phyloP scores from a whole-genome alignment of 2,888 invertebrate genomes.

The Leucophenga maculata region DNA sequence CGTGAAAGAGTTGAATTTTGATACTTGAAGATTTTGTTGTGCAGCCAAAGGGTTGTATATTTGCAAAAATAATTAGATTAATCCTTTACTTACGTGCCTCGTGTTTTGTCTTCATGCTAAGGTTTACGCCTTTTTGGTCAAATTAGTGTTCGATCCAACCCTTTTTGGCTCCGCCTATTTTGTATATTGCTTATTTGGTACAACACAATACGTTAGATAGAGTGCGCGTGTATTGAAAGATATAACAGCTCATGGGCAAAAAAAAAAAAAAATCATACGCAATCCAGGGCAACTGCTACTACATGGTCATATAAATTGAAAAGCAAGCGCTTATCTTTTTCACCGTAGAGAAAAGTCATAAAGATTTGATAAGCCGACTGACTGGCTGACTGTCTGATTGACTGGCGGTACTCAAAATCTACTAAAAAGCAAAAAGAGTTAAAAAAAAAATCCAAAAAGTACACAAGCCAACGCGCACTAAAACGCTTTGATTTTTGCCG shows the following conservation, averaged over 20 bases:
- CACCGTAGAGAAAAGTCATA: background rate
- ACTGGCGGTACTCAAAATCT: no score
- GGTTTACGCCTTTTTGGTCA: slow-evolving; percentile 48
- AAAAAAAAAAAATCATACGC: no score
- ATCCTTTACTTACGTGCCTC: slow-evolving; percentile 55
- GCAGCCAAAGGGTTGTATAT: slow-evolving; percentile 54
- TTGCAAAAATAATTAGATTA: slow-evolving; percentile 70
- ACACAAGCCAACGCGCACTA: slow-evolving; percentile 24
- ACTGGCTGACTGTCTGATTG: no score
- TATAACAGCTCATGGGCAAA: background rate
- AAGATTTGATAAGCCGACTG: slow-evolving; percentile 5
- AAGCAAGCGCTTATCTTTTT: background rate
- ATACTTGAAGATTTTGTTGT: slow-evolving; percentile 8
- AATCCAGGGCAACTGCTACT: slow-evolving; percentile 4
- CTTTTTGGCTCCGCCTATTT: slow-evolving; percentile 45
- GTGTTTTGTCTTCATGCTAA: slow-evolving; percentile 38
- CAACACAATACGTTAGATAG: background rate
- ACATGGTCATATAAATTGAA: slow-evolving; percentile 10
- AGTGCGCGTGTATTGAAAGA: background rate
- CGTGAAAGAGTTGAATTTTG: slow-evolving; percentile 37
- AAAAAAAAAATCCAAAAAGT: slow-evolving; percentile 42
- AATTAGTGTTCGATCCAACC: slow-evolving; percentile 48
- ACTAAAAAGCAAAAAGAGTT: slow-evolving; percentile 51
- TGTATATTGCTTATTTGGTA: slow-evolving; percentile 11
- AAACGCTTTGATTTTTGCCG: slow-evolving; percentile 60